Percentiles rank a stretch among this genome's conserved stretches.
These are phyloP conservation scores for Jordanella pulchra DNA, from an alignment of 2,797 vertebrate species.

Conservation along the genomic window DNA sequence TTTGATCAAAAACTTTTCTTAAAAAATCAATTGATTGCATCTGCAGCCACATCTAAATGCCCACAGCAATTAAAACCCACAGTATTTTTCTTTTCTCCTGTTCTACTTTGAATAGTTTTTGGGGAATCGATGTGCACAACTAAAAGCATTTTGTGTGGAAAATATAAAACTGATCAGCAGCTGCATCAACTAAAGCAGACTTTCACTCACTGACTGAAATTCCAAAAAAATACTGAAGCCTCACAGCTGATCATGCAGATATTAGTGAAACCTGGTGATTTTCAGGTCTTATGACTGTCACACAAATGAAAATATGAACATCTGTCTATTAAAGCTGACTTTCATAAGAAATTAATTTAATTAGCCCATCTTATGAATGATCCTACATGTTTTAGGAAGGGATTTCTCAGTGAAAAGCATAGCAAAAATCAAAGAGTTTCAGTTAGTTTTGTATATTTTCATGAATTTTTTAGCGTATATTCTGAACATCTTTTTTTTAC, in stretches of 20 bases:
- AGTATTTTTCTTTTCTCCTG: slow-evolving; percentile 17
- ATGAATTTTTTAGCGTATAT: background rate
- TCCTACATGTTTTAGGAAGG: background rate
- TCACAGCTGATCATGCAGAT: slow-evolving; percentile 1
- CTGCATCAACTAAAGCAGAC: slow-evolving; percentile 29
- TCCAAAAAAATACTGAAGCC: background rate
- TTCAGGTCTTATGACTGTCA: slow-evolving; percentile 55
- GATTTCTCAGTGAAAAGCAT: background rate
- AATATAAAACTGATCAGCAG: slow-evolving; percentile 18
- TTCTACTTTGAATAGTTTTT: slow-evolving; percentile 57
- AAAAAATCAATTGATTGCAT: background rate
- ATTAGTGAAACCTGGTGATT: slow-evolving; percentile 53
- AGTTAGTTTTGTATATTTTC: background rate
- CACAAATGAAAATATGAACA: slow-evolving; percentile 56
- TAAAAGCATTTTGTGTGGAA: slow-evolving; percentile 38
- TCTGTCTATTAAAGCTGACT: slow-evolving; percentile 46
- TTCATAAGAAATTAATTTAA: background rate
- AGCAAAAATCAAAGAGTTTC: background rate
- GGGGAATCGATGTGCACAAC: slow-evolving; percentile 28
- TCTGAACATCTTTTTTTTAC: background rate
- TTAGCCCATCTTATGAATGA: background rate
- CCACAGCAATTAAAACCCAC: slow-evolving; percentile 40
- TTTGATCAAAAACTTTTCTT: background rate
- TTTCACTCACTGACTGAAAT: slow-evolving; percentile 17
- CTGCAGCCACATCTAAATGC: slow-evolving; percentile 41